Evolutionary conservation across 2,797 vertebrate species (phyloP).

Genomic region (Geotria australis): DNA sequence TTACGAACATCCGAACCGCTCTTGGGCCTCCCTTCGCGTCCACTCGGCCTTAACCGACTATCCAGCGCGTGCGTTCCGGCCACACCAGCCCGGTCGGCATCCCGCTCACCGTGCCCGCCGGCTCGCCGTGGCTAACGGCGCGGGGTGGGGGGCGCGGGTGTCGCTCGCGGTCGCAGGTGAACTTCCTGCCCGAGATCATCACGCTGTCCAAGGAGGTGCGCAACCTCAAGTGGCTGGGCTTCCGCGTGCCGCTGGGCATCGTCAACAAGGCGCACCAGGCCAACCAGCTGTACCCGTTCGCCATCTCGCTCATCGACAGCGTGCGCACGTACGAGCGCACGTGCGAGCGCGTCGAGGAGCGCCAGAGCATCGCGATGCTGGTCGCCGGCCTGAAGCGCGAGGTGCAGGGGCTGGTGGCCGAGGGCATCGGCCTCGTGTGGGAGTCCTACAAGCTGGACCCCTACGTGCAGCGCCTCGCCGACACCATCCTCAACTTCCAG

Average conservation of each 20-base stretch:
- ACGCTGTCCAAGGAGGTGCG: slow-evolving; percentile 91
- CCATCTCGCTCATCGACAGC: slow-evolving; percentile 90
- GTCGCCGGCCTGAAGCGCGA: slow-evolving; percentile 90
- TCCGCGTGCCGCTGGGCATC: slow-evolving; percentile 78
- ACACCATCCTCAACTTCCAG: slow-evolving; percentile 96
- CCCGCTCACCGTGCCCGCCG: too few relatives aligned
- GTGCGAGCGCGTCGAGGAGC: slow-evolving; percentile 89
- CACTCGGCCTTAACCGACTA: too few relatives aligned
- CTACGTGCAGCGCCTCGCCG: slow-evolving; percentile 74
- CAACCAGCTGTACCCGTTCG: slow-evolving; percentile 91
- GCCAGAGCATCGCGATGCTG: slow-evolving; percentile 51
- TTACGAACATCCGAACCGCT: too few relatives aligned
- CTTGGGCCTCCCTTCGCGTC: too few relatives aligned
- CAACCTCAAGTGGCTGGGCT: slow-evolving; percentile 94
- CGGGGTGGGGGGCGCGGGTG: too few relatives aligned
- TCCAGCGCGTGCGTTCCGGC: too few relatives aligned
- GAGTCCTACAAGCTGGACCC: slow-evolving; percentile 97
- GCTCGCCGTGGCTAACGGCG: too few relatives aligned
- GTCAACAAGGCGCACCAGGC: slow-evolving; percentile 98
- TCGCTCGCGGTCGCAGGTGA: slow-evolving; percentile 15
- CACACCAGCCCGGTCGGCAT: too few relatives aligned
- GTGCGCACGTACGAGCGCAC: slow-evolving; percentile 87
- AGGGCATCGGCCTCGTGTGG: slow-evolving; percentile 82
- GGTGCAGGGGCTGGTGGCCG: slow-evolving; percentile 69
- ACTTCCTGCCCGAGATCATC: slow-evolving; percentile 95